phyloP scores from a whole-genome alignment of 1,140 invertebrate genomes.

The Hesperophylax magnus region DNA sequence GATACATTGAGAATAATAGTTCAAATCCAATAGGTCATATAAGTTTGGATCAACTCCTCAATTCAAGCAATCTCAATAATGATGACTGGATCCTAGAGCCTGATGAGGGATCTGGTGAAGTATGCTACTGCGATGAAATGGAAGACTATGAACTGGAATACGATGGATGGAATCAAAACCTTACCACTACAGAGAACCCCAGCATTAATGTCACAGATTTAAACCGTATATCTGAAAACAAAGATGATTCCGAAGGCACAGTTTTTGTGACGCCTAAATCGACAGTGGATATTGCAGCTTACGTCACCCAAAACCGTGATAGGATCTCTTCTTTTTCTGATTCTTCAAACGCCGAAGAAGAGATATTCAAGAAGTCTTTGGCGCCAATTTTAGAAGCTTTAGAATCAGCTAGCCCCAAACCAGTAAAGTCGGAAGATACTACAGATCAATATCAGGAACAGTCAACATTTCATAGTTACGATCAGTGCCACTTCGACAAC shows the following conservation, averaged over 20 bases:
- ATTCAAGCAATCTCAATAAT: not conserved
- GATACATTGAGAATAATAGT: not conserved
- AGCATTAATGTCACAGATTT: not conserved
- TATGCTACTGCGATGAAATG: constrained; percentile 7
- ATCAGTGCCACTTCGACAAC: constrained; percentile 9
- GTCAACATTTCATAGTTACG: constrained; percentile 8
- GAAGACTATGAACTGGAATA: not conserved
- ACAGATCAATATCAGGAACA: not conserved
- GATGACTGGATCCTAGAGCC: not conserved
- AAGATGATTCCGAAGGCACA: not conserved
- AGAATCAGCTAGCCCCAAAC: not conserved
- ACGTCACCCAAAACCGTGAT: not conserved
- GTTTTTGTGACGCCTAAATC: not conserved
- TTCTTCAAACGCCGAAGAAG: not conserved
- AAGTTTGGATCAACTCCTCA: not conserved
- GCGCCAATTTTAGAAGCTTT: not conserved
- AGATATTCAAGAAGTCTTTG: not conserved
- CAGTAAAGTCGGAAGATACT: not conserved
- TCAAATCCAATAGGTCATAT: not conserved
- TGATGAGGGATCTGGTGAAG: not conserved
- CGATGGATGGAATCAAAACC: not conserved
- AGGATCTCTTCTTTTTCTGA: no score
- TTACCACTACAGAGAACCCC: not conserved
- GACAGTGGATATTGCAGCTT: no score
- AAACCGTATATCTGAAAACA: not conserved